phyloP scores from a whole-genome alignment of 2,797 vertebrate species.

The Myotis vivesi region DNA sequence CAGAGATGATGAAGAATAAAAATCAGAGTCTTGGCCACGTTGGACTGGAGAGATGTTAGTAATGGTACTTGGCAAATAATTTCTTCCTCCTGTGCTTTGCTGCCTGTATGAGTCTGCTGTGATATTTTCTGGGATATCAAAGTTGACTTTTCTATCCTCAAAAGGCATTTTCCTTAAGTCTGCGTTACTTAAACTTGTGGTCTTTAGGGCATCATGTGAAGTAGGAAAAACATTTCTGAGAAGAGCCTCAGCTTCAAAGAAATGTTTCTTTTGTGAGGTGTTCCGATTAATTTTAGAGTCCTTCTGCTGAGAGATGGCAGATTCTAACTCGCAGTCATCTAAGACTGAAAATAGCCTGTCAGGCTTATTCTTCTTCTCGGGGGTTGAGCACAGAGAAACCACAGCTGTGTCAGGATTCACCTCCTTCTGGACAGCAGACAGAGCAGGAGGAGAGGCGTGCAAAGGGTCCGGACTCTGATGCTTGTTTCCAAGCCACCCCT shows the following conservation, averaged over 20 bases:
- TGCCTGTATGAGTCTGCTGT: slow-evolving; percentile 46
- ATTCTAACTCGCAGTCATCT: slow-evolving; percentile 46
- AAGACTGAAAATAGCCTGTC: slow-evolving; percentile 19
- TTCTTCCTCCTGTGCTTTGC: slow-evolving; percentile 82
- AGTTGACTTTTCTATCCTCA: slow-evolving; percentile 82
- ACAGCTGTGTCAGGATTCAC: slow-evolving; percentile 77
- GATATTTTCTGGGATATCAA: slow-evolving; percentile 76
- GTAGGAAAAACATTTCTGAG: slow-evolving; percentile 63
- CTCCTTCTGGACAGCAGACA: slow-evolving; percentile 82
- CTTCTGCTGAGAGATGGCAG: slow-evolving; percentile 62
- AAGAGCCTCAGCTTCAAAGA: slow-evolving; percentile 71
- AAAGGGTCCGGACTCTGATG: slow-evolving; percentile 63
- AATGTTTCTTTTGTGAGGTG: slow-evolving; percentile 48
- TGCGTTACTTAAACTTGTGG: slow-evolving; percentile 78
- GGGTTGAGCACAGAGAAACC: slow-evolving; percentile 76
- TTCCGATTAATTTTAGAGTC: slow-evolving; percentile 63
- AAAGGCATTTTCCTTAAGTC: slow-evolving; percentile 80
- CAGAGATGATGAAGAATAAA: slow-evolving; percentile 82
- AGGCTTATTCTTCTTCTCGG: slow-evolving; percentile 66
- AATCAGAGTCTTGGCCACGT: slow-evolving; percentile 80
- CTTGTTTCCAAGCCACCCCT: slow-evolving; percentile 56
- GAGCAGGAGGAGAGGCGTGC: slow-evolving; percentile 81
- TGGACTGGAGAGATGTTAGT: slow-evolving; percentile 60
- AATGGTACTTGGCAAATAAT: slow-evolving; percentile 85
- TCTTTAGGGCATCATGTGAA: slow-evolving; percentile 70